phyloP scores from a whole-genome alignment of 2,797 vertebrate species.

The Gephyroberyx darwinii region DNA sequence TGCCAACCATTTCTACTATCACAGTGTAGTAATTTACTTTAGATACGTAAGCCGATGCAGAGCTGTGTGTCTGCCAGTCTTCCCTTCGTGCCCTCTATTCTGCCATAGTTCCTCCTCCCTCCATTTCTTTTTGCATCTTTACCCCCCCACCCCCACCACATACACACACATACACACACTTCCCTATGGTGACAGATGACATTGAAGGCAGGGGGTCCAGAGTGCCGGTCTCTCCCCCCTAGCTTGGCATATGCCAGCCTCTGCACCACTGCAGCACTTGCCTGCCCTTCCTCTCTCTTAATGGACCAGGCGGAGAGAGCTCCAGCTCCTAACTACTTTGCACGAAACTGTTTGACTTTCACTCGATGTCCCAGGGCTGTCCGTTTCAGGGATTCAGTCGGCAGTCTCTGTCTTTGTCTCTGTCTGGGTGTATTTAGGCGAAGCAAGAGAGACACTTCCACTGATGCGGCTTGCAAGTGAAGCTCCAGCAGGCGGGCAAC shows the following conservation, averaged over 20 bases:
- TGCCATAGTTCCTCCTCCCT: slow-evolving; percentile 34
- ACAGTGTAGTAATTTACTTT: slow-evolving; percentile 28
- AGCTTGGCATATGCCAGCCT: slow-evolving; percentile 66
- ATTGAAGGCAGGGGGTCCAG: slow-evolving; percentile 59
- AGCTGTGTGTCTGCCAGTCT: slow-evolving; percentile 18
- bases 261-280: slow-evolving; percentile 64
- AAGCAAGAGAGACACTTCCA: slow-evolving; percentile 58
- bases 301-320: slow-evolving; percentile 36
- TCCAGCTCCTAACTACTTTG: slow-evolving; percentile 42
- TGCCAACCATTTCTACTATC: too few relatives aligned
- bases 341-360: slow-evolving; percentile 69
- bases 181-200: slow-evolving; percentile 66
- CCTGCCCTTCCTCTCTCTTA: slow-evolving; percentile 49
- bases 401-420: slow-evolving; percentile 65
- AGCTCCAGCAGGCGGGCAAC: slow-evolving; percentile 47
- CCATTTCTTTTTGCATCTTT: slow-evolving; percentile 33
- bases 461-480: slow-evolving; percentile 48
- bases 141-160: slow-evolving; percentile 22
- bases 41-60: slow-evolving; percentile 23
- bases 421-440: slow-evolving; percentile 63
- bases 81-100: slow-evolving; percentile 23
- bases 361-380: slow-evolving; percentile 53
- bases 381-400: slow-evolving; percentile 62
- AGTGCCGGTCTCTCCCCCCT: slow-evolving; percentile 48
- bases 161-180: slow-evolving; percentile 16